Conservation (phyloP, 2,888 invertebrate genomes). For the Drosophila nr. perissopoda region DNA sequence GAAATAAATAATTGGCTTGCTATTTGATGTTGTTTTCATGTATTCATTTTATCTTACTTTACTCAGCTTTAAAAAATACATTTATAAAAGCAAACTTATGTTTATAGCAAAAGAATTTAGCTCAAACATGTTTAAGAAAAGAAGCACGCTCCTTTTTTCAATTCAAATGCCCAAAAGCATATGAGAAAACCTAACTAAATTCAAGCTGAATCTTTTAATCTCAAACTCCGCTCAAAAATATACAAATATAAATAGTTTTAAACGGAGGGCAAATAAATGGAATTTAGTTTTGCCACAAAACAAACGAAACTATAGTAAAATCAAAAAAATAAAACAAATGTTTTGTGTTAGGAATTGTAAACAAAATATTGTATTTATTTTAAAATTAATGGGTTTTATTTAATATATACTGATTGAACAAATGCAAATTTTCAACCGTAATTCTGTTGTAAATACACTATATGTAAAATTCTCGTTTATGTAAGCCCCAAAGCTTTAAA, state of each 20-base stretch:
- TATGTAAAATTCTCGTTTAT: slow-evolving; percentile 15
- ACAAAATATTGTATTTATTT: slow-evolving; percentile 37
- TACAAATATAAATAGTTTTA: not conserved
- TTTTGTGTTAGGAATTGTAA: slow-evolving; percentile 27
- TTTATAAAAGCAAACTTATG: not conserved
- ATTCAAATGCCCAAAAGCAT: not conserved
- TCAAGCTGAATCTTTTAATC: not conserved
- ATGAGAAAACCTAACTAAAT: not conserved
- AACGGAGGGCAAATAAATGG: not conserved
- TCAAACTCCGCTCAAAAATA: not conserved
- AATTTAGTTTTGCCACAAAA: slow-evolving; percentile 25
- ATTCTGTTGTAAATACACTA: slow-evolving; percentile 1
- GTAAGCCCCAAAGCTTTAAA: slow-evolving; percentile 20
- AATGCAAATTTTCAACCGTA: slow-evolving; percentile 32
- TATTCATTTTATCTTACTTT: not conserved
- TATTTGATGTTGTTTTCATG: not conserved
- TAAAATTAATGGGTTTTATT: slow-evolving; percentile 52
- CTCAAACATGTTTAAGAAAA: not conserved
- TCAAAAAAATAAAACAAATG: slow-evolving; percentile 30
- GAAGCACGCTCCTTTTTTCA: rapidly evolving
- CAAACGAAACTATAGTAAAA: not conserved
- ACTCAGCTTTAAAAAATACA: not conserved
- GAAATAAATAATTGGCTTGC: slow-evolving; percentile 19
- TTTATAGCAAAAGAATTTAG: not conserved
- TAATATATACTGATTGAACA: slow-evolving; percentile 39